phyloP scores from a whole-genome alignment of 2,797 vertebrate species.

The Acropternis orthonyx region DNA sequence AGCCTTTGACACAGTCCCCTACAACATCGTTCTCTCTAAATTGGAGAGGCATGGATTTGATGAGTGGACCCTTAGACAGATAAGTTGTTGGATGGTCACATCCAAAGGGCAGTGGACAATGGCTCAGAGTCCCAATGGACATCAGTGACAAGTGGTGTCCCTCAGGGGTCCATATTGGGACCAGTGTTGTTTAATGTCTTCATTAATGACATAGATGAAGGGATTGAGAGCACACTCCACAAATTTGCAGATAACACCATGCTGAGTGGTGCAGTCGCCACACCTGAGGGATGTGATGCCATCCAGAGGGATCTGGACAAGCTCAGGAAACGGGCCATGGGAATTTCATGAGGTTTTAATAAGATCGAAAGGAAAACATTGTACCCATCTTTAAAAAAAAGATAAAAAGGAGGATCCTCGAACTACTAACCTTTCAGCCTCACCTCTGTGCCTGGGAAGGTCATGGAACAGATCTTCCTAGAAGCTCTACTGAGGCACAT shows the following conservation, averaged over 20 bases:
- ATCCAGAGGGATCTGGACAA: background rate
- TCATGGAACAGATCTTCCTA: no score
- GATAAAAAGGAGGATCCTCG: background rate
- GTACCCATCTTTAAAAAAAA: background rate
- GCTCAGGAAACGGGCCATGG: accelerated
- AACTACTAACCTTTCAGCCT: no score
- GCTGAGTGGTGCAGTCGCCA: no score
- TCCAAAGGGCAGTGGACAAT: background rate
- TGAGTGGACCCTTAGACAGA: background rate
- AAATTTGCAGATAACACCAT: background rate
- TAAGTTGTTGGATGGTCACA: background rate
- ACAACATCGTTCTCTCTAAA: background rate
- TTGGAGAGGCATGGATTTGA: background rate
- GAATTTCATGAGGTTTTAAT: background rate
- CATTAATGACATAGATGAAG: background rate
- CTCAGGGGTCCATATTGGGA: background rate
- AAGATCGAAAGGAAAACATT: background rate
- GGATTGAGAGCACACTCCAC: background rate
- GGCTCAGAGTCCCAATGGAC: background rate
- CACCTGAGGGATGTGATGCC: background rate
- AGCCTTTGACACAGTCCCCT: background rate
- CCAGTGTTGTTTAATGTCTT: background rate
- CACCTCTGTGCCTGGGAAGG: no score
- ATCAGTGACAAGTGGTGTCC: background rate
- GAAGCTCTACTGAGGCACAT: no score